phyloP scores from a whole-genome alignment of 2,113 vertebrate genomes.

The Osmerus mordax region DNA sequence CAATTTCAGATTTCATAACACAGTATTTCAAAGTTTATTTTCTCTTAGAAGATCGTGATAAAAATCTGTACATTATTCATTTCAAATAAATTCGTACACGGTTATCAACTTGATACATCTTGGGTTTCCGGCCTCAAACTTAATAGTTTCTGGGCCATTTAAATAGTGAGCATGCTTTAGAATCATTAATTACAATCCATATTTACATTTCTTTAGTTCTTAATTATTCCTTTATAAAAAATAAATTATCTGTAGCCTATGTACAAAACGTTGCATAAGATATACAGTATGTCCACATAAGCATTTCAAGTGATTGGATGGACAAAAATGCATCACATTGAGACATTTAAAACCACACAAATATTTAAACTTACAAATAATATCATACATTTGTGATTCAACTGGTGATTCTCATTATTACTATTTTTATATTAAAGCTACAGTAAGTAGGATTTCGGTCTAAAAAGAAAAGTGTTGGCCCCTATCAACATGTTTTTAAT shows the following conservation, averaged over 20 bases:
- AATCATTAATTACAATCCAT: constrained; percentile 62
- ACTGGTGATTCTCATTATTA: constrained; percentile 48
- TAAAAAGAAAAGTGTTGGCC: too few relatives aligned
- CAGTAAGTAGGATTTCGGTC: too few relatives aligned
- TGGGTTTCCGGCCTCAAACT: constrained; percentile 41
- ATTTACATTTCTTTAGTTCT: constrained; percentile 58
- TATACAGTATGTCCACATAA: constrained; percentile 61
- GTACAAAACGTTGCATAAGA: constrained; percentile 74
- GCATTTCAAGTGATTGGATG: constrained; percentile 53
- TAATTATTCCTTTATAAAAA: constrained; percentile 65
- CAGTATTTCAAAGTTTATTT: constrained; percentile 67
- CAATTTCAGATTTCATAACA: constrained; percentile 18
- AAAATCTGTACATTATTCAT: constrained; percentile 60
- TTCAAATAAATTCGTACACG: constrained; percentile 60
- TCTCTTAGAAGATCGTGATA: constrained; percentile 50
- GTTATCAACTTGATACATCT: constrained; percentile 63
- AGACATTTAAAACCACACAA: constrained; percentile 48
- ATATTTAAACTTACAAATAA: constrained; percentile 39
- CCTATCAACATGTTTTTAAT: constrained; percentile 29
- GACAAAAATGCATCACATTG: constrained; percentile 54
- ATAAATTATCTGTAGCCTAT: constrained; percentile 68
- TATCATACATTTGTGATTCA: constrained; percentile 22
- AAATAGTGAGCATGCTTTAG: constrained; percentile 72
- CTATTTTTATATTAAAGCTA: constrained; percentile 49
- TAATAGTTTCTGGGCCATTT: constrained; percentile 49